phyloP scores from a whole-genome alignment of 2,888 invertebrate genomes.

The Eupithecia inturbata region DNA sequence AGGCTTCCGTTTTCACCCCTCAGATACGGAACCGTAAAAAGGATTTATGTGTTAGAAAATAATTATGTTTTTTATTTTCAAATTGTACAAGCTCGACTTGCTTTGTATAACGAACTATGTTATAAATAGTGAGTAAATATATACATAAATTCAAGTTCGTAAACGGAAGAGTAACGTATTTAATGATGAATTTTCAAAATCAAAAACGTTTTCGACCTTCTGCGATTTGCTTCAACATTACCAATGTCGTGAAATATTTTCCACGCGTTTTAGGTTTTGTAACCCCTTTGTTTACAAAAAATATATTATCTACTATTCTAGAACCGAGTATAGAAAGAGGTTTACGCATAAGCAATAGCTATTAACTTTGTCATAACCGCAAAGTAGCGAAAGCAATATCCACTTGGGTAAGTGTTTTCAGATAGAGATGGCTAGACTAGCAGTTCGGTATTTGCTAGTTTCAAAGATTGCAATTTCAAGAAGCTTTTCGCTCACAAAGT shows the following conservation, averaged over 20 bases:
- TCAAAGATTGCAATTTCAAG: conserved; percentile 17
- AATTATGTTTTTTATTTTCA: no score
- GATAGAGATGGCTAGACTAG: conserved; percentile 25
- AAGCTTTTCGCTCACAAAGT: conserved; percentile 9
- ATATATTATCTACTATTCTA: neutral
- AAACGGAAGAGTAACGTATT: neutral
- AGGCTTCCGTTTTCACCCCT: no score
- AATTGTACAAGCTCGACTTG: no score
- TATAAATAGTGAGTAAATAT: no score
- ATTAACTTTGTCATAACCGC: conserved; percentile 21
- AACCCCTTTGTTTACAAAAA: neutral
- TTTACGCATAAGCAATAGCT: conserved; percentile 2
- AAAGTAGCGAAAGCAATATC: conserved; percentile 29
- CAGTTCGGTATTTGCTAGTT: conserved; percentile 22
- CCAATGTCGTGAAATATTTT: neutral
- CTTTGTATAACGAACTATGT: no score
- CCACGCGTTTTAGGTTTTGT: neutral
- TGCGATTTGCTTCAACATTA: neutral
- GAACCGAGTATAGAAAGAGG: neutral
- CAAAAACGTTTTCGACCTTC: neutral
- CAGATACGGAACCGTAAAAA: no score
- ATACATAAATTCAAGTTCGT: neutral
- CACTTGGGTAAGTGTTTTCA: conserved; percentile 32
- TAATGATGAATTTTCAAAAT: neutral
- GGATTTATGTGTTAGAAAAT: no score